Base-by-base conservation (phyloP, 2,888 invertebrate species). In the Amphipoea oculea region DNA sequence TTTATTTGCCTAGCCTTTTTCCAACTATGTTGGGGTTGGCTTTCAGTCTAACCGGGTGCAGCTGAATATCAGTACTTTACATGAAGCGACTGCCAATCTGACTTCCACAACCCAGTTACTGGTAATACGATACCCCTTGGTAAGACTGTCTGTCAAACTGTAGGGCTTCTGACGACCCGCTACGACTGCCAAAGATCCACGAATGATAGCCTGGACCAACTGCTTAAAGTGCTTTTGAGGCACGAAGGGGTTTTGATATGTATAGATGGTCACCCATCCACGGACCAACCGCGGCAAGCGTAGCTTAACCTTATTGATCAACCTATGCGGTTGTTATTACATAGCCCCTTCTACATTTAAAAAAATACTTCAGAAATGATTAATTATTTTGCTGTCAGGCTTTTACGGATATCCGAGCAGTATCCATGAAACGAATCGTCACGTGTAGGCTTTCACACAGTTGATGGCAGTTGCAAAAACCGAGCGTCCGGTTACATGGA, bases 381-480 rank as follows among this genome's bases (percentile, higher is more conserved):
- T 66, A 36, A 5, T 75, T 67, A 75, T 60, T 67, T n/a, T 54
- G 7, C 14, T 57, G 36, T 20, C 82, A 40, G 6, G 29, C 42
- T 69, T 69, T 57, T 29, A 66, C 66, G 73, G n/a, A 81, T 73
- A 76, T 68, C 42, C 69, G 76, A 60, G 66, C 70, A 57, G 76
- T 78, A 54, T 60, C 66, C 70, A 60, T 77, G 42, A 87, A 87
- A 76, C 76, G 57, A 75, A 79, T 72, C 77, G 80, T 72, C 77
- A 75, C 36, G 66, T 67, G 76, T 73, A 67, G 67, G 42, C 45
- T 80, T 81, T 76, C 79, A 77, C 80, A 82, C 62, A 65, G 42
- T 70, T 36, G 20, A 36, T 51, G 65, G 57, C 42, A 45, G 51
- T 20, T 57, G 40, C 23, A 69, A 85, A 82, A 87, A 76, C 73